A percentile compares a stretch with the other conserved stretches of the same genome.
Evolutionary conservation across 2,113 vertebrate genomes (phyloP).

Genomic region (Pelecanoides urinatrix): DNA sequence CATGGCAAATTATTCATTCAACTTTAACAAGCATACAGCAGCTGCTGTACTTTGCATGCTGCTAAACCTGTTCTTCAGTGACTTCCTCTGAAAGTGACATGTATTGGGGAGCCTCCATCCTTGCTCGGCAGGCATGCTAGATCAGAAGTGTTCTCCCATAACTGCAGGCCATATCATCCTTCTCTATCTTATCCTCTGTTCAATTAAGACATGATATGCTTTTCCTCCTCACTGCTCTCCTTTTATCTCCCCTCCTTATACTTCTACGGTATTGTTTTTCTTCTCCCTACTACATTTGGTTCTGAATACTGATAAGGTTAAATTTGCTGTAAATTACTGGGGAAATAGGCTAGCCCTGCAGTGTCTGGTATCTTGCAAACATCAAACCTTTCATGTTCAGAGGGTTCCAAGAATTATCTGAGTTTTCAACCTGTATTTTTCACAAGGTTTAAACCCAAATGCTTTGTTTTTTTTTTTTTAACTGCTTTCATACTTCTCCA

Average conservation of each 20-base stretch:
- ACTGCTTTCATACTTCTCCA: neutral
- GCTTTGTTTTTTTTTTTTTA: neutral
- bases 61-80: neutral
- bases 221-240: neutral
- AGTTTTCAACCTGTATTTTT: neutral
- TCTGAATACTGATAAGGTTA: conserved; percentile 25
- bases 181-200: neutral
- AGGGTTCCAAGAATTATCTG: neutral
- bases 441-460: neutral
- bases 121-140: neutral
- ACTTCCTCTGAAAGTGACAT: neutral
- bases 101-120: neutral
- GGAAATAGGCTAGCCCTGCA: neutral
- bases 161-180: neutral
- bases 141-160: neutral
- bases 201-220: conserved; percentile 17
- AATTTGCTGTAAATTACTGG: neutral
- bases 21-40: neutral
- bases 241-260: conserved; percentile 21
- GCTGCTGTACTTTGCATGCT: neutral
- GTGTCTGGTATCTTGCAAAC: neutral
- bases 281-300: neutral
- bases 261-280: neutral
- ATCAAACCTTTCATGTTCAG: neutral
- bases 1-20: neutral